phyloP scores from a whole-genome alignment of 2,888 invertebrate genomes.

The Apodemia hepburni region DNA sequence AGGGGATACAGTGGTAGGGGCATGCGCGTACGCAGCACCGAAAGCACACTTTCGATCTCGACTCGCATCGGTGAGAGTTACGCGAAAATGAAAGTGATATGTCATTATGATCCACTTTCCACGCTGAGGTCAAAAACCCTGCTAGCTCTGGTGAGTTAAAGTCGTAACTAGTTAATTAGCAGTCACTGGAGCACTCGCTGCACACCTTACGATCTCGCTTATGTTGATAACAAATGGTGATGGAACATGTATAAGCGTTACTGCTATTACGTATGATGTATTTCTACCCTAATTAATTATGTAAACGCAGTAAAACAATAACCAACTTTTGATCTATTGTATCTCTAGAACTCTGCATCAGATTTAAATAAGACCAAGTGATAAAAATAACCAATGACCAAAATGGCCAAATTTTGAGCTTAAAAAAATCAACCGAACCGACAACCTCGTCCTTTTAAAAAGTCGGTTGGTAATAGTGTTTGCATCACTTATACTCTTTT shows the following conservation, averaged over 20 bases:
- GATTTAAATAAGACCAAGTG: no score
- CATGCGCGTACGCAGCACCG: constrained; percentile 72
- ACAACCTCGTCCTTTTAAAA: no score
- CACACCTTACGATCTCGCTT: constrained; percentile 18
- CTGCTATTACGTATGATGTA: not conserved
- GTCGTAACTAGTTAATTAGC: constrained; percentile 54
- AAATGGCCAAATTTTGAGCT: no score
- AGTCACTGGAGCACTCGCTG: constrained; percentile 38
- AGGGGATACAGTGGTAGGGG: constrained; percentile 41
- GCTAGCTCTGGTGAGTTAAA: constrained; percentile 47
- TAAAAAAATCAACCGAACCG: no score
- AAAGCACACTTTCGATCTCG: constrained; percentile 78
- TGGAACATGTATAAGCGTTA: not conserved
- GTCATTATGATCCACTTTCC: constrained; percentile 78
- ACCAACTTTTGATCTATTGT: no score
- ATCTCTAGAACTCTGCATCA: no score
- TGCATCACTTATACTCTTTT: no score
- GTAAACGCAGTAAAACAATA: no score
- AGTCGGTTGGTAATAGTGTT: no score
- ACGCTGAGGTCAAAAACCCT: constrained; percentile 69
- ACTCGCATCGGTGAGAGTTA: constrained; percentile 76
- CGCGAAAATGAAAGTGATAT: constrained; percentile 82
- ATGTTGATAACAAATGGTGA: not conserved
- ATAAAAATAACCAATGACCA: no score
- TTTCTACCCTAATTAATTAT: no score